phyloP scores from a whole-genome alignment of 2,888 invertebrate species.

The Pristionchus mayeri region DNA sequence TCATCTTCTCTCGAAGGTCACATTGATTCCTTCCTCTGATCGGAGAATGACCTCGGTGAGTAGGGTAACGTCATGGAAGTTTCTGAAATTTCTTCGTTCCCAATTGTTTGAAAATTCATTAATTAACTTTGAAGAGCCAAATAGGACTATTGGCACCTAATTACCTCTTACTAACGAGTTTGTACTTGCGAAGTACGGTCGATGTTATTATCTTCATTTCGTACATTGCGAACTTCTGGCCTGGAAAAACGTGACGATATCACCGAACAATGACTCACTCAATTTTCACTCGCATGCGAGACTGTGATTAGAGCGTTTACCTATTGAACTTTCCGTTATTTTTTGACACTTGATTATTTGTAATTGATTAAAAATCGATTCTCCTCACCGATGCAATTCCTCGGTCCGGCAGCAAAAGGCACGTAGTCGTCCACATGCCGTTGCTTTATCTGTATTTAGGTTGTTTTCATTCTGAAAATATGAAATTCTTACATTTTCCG shows the following conservation, averaged over 20 bases:
- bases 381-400: slow-evolving; percentile 51
- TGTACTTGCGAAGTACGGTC: not conserved
- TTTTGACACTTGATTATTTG: too few relatives aligned
- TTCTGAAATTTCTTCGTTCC: too few relatives aligned
- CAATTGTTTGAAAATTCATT: not conserved
- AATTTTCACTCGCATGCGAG: too few relatives aligned
- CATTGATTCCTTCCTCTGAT: not conserved
- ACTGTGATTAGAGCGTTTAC: not conserved
- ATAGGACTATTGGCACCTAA: too few relatives aligned
- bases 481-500: slow-evolving; percentile 39
- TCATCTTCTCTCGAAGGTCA: slow-evolving; percentile 4
- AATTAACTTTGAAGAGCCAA: not conserved
- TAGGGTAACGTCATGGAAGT: slow-evolving; percentile 6
- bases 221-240: slow-evolving; percentile 45
- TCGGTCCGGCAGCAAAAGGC: slow-evolving; percentile 51
- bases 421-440: slow-evolving; percentile 51
- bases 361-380: not conserved
- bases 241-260: too few relatives aligned
- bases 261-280: too few relatives aligned
- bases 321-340: not conserved
- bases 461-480: not conserved
- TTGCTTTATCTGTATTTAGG: not conserved
- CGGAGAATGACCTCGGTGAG: slow-evolving; percentile 19
- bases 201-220: slow-evolving; percentile 12
- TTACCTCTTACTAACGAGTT: slow-evolving; percentile 33